Evolutionary conservation across 2,888 invertebrate genomes (phyloP).

Genomic region (Nomada hirtipes): DNA sequence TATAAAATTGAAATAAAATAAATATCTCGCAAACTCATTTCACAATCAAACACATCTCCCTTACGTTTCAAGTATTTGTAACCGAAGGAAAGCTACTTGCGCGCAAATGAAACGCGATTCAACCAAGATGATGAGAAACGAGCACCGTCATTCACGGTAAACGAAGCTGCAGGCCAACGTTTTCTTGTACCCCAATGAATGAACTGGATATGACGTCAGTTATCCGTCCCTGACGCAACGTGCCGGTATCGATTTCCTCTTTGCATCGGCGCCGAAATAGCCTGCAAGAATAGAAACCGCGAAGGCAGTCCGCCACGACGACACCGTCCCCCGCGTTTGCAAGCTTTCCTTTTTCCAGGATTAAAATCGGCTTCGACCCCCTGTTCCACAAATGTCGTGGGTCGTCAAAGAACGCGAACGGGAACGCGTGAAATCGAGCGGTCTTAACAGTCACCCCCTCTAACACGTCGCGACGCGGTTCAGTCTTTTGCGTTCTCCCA

Average conservation of each 20-base stretch:
- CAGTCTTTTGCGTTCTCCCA: slow-evolving; percentile 10
- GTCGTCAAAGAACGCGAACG: slow-evolving; percentile 3
- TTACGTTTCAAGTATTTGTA: too few species aligned
- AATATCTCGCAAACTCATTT: too few species aligned
- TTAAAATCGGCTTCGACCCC: slow-evolving; percentile 15
- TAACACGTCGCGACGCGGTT: slow-evolving; percentile 20
- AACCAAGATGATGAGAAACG: background rate
- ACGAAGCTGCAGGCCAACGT: slow-evolving; percentile 25
- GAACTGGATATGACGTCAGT: slow-evolving; percentile 54
- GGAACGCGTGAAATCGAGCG: slow-evolving; percentile 2
- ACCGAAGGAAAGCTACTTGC: too few species aligned
- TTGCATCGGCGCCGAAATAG: slow-evolving; percentile 39
- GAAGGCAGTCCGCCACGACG: slow-evolving; percentile 1
- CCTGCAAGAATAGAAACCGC: slow-evolving; percentile 15
- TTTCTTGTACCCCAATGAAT: slow-evolving; percentile 38
- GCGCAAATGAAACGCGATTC: too few species aligned
- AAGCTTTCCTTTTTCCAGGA: background rate
- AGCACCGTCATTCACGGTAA: slow-evolving; percentile 8
- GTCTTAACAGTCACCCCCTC: background rate
- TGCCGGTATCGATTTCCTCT: slow-evolving; percentile 40
- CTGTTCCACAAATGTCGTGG: background rate
- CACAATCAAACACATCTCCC: too few species aligned
- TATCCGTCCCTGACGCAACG: slow-evolving; percentile 44
- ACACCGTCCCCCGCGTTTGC: background rate
- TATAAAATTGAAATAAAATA: too few species aligned